These are phyloP conservation scores for Lerema accius DNA, from an alignment of 1,140 invertebrate genomes.

Conservation along the genomic window DNA sequence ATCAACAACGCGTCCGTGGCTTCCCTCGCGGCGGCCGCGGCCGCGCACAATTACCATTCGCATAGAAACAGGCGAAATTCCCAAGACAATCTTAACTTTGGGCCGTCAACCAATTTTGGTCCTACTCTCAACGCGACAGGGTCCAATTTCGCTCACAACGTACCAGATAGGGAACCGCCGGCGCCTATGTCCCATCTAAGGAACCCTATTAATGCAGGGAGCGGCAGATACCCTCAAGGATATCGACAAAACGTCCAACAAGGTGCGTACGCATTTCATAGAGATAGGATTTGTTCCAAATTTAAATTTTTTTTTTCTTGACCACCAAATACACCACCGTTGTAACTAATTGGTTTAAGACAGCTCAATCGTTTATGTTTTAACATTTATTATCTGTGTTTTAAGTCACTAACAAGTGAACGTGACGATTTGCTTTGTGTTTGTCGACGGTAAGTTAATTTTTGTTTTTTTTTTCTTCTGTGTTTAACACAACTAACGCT, in stretches of 20 bases:
- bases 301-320: constrained; percentile 35
- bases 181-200: constrained; percentile 79
- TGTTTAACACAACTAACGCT: constrained; percentile 62
- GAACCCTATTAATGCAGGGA: constrained; percentile 71
- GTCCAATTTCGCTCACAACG: constrained; percentile 70
- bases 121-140: constrained; percentile 72
- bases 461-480: constrained; percentile 44
- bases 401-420: constrained; percentile 61
- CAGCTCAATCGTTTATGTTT: constrained; percentile 72
- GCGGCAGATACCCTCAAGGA: constrained; percentile 70
- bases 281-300: constrained; percentile 74
- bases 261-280: constrained; percentile 76
- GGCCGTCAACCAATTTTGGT: constrained; percentile 69
- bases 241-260: constrained; percentile 80
- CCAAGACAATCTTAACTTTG: constrained; percentile 73
- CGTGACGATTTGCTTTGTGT: constrained; percentile 32
- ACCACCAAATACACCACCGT: constrained; percentile 72
- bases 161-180: constrained; percentile 66
- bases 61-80: constrained; percentile 78
- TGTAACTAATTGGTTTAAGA: constrained; percentile 72
- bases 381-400: constrained; percentile 48
- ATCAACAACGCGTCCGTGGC: constrained; percentile 81
- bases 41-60: constrained; percentile 74
- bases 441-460: constrained; percentile 63
- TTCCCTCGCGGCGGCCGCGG: constrained; percentile 76